Conservation (phyloP, 1,140 invertebrate species). For the Formica exsecta region DNA sequence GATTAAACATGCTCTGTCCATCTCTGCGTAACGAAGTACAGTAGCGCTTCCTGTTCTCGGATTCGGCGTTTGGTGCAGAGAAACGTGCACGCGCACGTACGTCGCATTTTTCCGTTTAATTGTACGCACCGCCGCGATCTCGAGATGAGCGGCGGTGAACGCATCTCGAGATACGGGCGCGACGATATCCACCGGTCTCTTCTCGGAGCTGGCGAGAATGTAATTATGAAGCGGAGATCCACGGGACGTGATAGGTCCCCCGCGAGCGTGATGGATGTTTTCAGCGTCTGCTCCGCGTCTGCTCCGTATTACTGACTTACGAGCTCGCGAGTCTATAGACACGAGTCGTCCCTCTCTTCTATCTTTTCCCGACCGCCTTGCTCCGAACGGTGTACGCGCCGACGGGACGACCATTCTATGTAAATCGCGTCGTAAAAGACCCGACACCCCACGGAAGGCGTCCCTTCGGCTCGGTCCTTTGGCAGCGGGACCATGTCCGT, state of each 20-base stretch:
- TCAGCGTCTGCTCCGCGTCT: conserved; percentile 86
- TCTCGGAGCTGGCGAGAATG: conserved; percentile 81
- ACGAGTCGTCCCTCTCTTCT: conserved; percentile 63
- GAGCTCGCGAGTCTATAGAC: conserved; percentile 74
- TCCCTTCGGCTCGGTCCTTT: conserved; percentile 22
- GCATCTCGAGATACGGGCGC: conserved; percentile 16
- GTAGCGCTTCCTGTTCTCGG: background rate
- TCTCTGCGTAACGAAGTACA: background rate
- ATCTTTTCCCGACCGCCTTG: background rate
- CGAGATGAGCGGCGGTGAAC: conserved; percentile 33
- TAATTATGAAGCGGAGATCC: conserved; percentile 86
- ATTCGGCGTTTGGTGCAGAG: background rate
- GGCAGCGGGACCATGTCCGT: conserved; percentile 33
- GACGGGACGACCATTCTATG: conserved; percentile 84
- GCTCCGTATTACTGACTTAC: conserved; percentile 85
- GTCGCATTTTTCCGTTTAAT: conserved; percentile 72
- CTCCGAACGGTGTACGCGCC: conserved; percentile 77
- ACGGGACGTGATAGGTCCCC: conserved; percentile 84
- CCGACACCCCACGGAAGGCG: conserved; percentile 81
- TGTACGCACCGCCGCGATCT: conserved; percentile 56
- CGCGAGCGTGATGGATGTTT: conserved; percentile 86
- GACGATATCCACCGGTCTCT: conserved; percentile 11
- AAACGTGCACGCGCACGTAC: conserved; percentile 41
- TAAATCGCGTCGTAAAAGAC: conserved; percentile 85
- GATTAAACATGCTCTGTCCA: background rate